phyloP scores from a whole-genome alignment of 2,888 invertebrate genomes.

The Brenthis ino region DNA sequence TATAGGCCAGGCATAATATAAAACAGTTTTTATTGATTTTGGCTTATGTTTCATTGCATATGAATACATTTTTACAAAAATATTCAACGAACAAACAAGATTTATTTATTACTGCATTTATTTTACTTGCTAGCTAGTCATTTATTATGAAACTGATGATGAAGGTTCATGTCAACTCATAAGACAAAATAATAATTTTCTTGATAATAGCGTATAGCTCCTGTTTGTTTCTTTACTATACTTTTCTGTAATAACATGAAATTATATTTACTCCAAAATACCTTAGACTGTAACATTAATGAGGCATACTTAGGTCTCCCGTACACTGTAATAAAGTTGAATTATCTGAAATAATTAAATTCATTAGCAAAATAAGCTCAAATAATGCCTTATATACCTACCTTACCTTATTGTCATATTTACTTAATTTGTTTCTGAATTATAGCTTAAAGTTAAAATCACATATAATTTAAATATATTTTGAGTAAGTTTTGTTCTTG shows the following conservation, averaged over 20 bases:
- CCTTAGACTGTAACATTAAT: constrained; percentile 9
- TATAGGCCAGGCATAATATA: too few species aligned
- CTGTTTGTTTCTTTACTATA: constrained; percentile 7
- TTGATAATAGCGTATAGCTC: constrained; percentile 1
- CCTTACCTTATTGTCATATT: neutral
- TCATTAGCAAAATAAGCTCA: constrained; percentile 4
- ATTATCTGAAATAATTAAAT: constrained; percentile 14
- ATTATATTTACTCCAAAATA: constrained; percentile 16
- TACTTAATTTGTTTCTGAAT: neutral
- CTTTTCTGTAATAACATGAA: constrained; percentile 18
- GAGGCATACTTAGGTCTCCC: neutral
- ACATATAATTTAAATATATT: too few species aligned
- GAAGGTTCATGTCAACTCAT: constrained; percentile 5
- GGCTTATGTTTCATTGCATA: too few species aligned
- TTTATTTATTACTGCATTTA: too few species aligned
- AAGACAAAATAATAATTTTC: constrained; percentile 8
- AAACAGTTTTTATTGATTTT: too few species aligned
- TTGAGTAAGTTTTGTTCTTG: too few species aligned
- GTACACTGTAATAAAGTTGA: neutral
- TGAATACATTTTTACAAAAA: too few species aligned
- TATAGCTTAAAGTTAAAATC: neutral
- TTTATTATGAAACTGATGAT: neutral
- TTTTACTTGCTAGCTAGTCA: too few species aligned
- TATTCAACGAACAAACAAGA: too few species aligned
- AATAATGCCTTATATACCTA: neutral